Conservation (phyloP, 2,888 invertebrate species). For the Sinodicranocentrus sp. region DNA sequence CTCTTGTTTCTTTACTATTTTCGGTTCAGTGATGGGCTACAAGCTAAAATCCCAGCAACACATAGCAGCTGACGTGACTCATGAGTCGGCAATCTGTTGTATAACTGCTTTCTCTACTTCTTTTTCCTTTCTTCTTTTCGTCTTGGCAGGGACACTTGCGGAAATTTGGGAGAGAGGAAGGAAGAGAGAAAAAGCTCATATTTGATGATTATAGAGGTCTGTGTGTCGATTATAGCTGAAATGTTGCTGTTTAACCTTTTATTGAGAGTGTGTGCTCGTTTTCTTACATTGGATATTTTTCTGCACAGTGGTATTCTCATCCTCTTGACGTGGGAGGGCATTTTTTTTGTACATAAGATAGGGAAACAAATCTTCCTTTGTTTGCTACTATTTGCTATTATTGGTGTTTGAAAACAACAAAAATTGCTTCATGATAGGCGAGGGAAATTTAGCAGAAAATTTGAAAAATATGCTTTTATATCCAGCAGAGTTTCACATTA, state of each 20-base stretch:
- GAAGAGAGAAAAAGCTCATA: constrained; percentile 38
- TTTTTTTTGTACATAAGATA: background rate
- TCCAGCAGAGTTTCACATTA: constrained; percentile 28
- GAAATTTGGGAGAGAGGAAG: constrained; percentile 29
- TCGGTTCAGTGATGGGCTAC: constrained; percentile 29
- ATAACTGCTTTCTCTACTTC: constrained; percentile 37
- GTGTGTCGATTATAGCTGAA: constrained; percentile 54
- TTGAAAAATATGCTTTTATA: constrained; percentile 42
- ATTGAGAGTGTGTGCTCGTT: background rate
- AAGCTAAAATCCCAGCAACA: constrained; percentile 38
- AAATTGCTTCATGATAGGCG: constrained; percentile 1
- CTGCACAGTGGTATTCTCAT: background rate
- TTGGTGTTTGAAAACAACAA: constrained; percentile 34
- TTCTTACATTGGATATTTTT: background rate
- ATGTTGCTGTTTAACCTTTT: constrained; percentile 43
- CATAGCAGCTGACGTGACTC: constrained; percentile 61
- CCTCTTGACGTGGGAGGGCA: too few relatives aligned
- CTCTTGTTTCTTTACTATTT: constrained; percentile 6
- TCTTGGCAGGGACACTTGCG: constrained; percentile 59
- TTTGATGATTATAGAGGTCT: constrained; percentile 50
- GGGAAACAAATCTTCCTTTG: background rate
- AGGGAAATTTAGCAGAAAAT: constrained; percentile 61
- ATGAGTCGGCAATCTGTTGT: constrained; percentile 62
- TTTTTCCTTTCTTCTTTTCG: constrained; percentile 4
- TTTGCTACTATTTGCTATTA: constrained; percentile 27